Base-by-base conservation (phyloP, 92 coral and sea anemone species). In the Epizoanthus illoricatus region DNA sequence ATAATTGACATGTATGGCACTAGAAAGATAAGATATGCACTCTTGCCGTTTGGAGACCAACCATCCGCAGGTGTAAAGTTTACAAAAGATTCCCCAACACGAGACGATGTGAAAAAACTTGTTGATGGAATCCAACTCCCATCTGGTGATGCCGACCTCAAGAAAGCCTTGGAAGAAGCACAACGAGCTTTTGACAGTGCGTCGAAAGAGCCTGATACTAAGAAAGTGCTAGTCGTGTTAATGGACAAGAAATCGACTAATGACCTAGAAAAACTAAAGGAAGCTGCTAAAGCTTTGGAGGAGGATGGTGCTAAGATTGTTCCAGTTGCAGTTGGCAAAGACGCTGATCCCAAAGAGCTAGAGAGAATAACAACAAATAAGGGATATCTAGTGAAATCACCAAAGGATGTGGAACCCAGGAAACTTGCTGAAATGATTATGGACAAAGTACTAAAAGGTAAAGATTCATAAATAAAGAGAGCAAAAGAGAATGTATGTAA, bases 271-370 rank as follows among this genome's bases (percentile, higher is more conserved):
- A 90, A 89, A 2, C 40, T 95, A 40, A 83, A 76, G 68, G 57
- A 88, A 41, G 92, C 66, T 45, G 92, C 87, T 7, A 57, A 84
- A 47, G 65, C 80, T 68, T 65, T 95, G 76, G 90, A 89, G 55
- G 81, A 82, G 10, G 86, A 65, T 12, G 86, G 74, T 62, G 75
- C 81, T 69, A 91, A 91, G 86, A 92, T 91, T 39, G 88, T 95
- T 17, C 95, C 94, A 7, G 94, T 95, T 13, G 90, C 88, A 74
- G 81, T 92, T 36, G 98, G 98, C 59, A 59, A 89, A 20, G 92
- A 91, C 59, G 87, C 95, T 18, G 87, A 86, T 81, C 74, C 74
- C 0, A 79, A 75, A 43, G 91, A 91, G 59, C 21, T 95, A 57
- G 91, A 91, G 39, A 81, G 75, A 76, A 80, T 81, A n/a, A 93